Percentiles rank a stretch among this genome's conserved stretches.
These are phyloP conservation scores for Agrilus biguttatus DNA, from an alignment of 2,888 invertebrate species.

Conservation along the genomic window DNA sequence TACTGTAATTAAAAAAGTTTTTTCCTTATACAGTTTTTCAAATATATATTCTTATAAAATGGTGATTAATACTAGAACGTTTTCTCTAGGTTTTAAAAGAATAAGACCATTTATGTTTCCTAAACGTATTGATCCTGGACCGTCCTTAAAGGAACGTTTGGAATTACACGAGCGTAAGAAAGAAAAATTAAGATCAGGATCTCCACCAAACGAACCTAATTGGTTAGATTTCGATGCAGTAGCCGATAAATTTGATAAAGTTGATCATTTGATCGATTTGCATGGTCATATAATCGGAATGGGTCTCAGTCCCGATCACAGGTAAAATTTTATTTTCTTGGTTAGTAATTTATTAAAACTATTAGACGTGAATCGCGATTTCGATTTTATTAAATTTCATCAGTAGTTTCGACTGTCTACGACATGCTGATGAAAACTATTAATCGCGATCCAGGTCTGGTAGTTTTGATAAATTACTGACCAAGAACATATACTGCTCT, in stretches of 20 bases:
- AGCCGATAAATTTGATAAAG: conserved; percentile 53
- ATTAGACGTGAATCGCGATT: too few species aligned
- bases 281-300: conserved; percentile 80
- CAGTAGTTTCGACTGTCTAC: too few species aligned
- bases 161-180: conserved; percentile 41
- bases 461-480: too few species aligned
- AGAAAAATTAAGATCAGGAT: conserved; percentile 30
- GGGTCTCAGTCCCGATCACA: conserved; percentile 71
- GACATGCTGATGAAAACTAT: too few species aligned
- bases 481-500: too few species aligned
- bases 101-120: conserved; percentile 57
- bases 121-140: conserved; percentile 50
- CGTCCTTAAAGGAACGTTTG: conserved; percentile 49
- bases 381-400: too few species aligned
- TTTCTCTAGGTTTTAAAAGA: conserved; percentile 44
- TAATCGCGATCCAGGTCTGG: too few species aligned
- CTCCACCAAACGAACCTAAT: conserved; percentile 42
- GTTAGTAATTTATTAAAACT: too few species aligned
- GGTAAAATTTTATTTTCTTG: conserved; percentile 26
- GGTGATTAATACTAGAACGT: background rate
- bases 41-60: too few species aligned
- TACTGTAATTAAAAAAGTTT: too few species aligned
- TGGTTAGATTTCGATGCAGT: conserved; percentile 55
- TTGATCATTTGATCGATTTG: conserved; percentile 69
- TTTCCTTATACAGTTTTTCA: too few species aligned